A percentile compares a stretch with the other conserved stretches of the same genome.
phyloP scores from a whole-genome alignment of 64 coral and sea anemone genomes.

The Stichodactyla mertensii region DNA sequence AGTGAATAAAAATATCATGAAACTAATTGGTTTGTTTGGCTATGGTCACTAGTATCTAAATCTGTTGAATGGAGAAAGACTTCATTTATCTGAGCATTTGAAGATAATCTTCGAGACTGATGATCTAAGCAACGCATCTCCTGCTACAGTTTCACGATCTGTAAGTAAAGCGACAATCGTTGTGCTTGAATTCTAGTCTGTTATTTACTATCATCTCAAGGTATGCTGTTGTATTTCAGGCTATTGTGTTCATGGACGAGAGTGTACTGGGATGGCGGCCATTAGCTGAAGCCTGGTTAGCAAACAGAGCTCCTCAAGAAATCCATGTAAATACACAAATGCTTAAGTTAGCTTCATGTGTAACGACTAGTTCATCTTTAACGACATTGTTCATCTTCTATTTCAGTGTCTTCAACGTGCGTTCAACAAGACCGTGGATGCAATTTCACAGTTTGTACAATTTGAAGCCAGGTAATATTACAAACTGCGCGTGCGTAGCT shows the following conservation, averaged over 20 bases:
- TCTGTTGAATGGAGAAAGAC: constrained; percentile 76
- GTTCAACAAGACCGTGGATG: constrained; percentile 92
- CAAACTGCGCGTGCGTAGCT: background rate
- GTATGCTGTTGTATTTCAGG: constrained; percentile 33
- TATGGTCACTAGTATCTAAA: constrained; percentile 76
- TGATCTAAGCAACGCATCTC: constrained; percentile 78
- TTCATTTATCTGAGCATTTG: constrained; percentile 79
- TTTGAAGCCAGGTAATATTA: constrained; percentile 66
- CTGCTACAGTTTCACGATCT: constrained; percentile 76
- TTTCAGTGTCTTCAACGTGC: constrained; percentile 72
- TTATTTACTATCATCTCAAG: background rate
- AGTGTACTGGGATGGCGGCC: constrained; percentile 84
- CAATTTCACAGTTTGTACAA: constrained; percentile 85
- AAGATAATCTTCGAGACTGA: constrained; percentile 95
- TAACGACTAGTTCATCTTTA: background rate
- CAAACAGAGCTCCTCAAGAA: constrained; percentile 78
- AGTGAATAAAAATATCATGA: too few species aligned
- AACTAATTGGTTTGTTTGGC: background rate
- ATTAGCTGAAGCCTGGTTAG: constrained; percentile 89
- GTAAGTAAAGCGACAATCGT: constrained; percentile 50
- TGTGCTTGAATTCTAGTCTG: background rate
- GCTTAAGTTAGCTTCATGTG: background rate
- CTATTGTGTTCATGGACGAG: constrained; percentile 88
- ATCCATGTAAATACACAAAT: constrained; percentile 36
- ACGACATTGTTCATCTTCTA: background rate